phyloP scores from a whole-genome alignment of 2,888 invertebrate genomes.

The Corythucha ciliata region DNA sequence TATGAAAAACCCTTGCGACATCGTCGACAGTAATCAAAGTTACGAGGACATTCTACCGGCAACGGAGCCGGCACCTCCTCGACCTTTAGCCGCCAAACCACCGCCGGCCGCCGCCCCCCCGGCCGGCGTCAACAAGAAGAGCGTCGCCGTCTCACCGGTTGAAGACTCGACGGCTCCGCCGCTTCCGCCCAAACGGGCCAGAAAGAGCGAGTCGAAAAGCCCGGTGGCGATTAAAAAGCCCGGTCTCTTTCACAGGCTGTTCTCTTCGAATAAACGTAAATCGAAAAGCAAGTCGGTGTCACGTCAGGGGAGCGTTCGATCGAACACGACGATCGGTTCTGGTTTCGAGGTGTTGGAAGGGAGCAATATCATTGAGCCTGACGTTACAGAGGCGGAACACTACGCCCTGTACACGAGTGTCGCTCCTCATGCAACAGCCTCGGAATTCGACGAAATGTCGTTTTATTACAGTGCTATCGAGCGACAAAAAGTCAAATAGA shows the following conservation, averaged over 20 bases:
- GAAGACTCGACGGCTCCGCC: conserved; percentile 48
- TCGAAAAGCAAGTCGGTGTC: conserved; percentile 41
- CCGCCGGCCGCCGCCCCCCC: conserved; percentile 32
- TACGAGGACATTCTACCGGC: conserved; percentile 53
- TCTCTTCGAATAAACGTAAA: conserved; percentile 49
- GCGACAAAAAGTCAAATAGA: conserved; percentile 41
- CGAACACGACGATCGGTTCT: conserved; percentile 19
- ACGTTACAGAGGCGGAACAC: conserved; percentile 77
- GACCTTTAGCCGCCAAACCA: conserved; percentile 44
- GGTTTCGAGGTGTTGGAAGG: conserved; percentile 15
- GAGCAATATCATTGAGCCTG: conserved; percentile 42
- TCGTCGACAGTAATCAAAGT: conserved; percentile 39
- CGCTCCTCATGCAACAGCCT: conserved; percentile 75
- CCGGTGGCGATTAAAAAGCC: conserved; percentile 44
- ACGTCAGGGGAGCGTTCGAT: conserved; percentile 25
- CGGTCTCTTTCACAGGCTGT: conserved; percentile 55
- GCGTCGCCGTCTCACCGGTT: too few species aligned
- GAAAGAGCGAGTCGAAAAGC: conserved; percentile 38
- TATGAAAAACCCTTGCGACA: conserved; percentile 67
- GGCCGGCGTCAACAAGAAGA: conserved; percentile 36
- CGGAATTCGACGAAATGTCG: conserved; percentile 80
- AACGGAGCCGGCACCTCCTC: conserved; percentile 45
- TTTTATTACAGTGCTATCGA: conserved; percentile 80
- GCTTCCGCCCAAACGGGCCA: conserved; percentile 57
- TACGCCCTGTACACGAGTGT: conserved; percentile 78